Conservation (phyloP, 2,797 vertebrate species). For the Lepidocolaptes lacrymiger region DNA sequence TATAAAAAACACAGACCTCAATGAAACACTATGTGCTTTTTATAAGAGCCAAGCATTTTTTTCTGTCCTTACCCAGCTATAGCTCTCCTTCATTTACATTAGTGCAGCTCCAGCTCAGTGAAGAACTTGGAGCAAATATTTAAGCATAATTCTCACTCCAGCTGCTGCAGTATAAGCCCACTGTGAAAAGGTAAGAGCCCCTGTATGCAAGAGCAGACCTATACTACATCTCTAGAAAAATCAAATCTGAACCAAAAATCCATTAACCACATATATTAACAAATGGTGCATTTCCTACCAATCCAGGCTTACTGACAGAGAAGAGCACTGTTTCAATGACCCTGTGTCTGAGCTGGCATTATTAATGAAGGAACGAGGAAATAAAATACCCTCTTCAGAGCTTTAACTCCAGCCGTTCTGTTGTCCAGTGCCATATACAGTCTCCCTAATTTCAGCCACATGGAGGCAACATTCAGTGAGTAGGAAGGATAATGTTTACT, state of each 20-base stretch:
- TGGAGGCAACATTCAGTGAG: constrained; percentile 94
- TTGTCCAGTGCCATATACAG: constrained; percentile 86
- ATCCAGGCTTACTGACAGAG: neutral
- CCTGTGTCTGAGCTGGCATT: neutral
- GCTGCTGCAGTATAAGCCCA: neutral
- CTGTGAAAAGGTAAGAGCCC: neutral
- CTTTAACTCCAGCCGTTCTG: constrained; percentile 72
- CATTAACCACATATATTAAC: neutral
- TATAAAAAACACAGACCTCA: constrained; percentile 7
- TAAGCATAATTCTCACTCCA: neutral
- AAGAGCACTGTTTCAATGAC: neutral
- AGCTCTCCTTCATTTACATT: neutral
- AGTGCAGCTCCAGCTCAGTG: neutral
- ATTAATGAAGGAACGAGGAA: neutral
- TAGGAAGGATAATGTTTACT: constrained; percentile 91
- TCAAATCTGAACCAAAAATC: neutral
- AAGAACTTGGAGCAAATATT: neutral
- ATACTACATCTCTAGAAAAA: neutral
- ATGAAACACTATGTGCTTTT: constrained; percentile 24
- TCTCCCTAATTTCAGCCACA: constrained; percentile 93
- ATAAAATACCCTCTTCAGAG: constrained; percentile 88
- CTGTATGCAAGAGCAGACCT: neutral
- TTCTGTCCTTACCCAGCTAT: neutral
- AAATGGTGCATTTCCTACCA: neutral
- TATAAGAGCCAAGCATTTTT: neutral